Percentiles rank a stretch among this genome's conserved stretches.
Conservation (phyloP, 2,888 invertebrate genomes). For the Mythimna pallens region DNA sequence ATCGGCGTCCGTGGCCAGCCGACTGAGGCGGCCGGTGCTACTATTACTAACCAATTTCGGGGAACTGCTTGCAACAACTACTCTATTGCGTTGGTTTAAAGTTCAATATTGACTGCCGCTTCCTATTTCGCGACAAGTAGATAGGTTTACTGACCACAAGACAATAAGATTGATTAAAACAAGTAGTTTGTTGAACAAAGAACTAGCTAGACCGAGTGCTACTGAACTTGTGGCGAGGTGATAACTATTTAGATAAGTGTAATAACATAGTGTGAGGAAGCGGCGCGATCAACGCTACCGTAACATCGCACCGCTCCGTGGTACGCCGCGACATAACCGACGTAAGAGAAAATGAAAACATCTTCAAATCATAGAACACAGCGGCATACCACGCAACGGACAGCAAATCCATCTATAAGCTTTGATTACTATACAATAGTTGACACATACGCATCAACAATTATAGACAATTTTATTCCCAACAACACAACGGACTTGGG, state of each 20-base stretch:
- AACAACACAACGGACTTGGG: slow-evolving; percentile 44
- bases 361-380: slow-evolving; percentile 15
- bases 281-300: slow-evolving; percentile 41
- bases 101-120: slow-evolving; percentile 64
- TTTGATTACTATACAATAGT: slow-evolving; percentile 50
- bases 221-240: slow-evolving; percentile 32
- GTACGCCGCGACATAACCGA: slow-evolving; percentile 30
- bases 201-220: slow-evolving; percentile 24
- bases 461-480: slow-evolving; percentile 48
- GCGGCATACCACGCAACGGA: slow-evolving; percentile 42
- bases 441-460: slow-evolving; percentile 36
- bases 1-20: slow-evolving; percentile 82
- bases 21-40: slow-evolving; percentile 58
- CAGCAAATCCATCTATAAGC: slow-evolving; percentile 38
- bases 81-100: slow-evolving; percentile 63
- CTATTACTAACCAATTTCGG: slow-evolving; percentile 63
- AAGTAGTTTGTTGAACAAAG: slow-evolving; percentile 48
- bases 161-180: slow-evolving; percentile 46
- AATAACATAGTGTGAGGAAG: slow-evolving; percentile 27
- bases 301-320: slow-evolving; percentile 40
- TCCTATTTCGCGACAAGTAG: slow-evolving; percentile 34
- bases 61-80: slow-evolving; percentile 65
- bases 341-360: slow-evolving; percentile 24
- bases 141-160: slow-evolving; percentile 40
- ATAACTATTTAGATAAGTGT: slow-evolving; percentile 26